Evolutionary conservation across 2,888 invertebrate species (phyloP), one percentile per base, ranked within the genome.

Genomic region (Blastobasis lacticolella): DNA sequence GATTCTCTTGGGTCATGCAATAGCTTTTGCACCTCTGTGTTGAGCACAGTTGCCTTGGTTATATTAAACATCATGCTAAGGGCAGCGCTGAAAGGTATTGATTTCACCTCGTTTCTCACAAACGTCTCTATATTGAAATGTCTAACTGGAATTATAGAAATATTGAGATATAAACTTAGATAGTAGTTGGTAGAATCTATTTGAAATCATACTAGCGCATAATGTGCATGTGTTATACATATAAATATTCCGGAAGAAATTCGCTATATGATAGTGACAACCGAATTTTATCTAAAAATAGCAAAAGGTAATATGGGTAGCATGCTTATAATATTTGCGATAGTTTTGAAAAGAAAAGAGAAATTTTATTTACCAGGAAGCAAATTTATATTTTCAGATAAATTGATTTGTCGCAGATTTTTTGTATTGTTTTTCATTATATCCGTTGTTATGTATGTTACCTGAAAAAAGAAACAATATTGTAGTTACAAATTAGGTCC

Each of bases 1-100:
- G 54, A 40, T 8, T 62, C 49, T 7, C 38, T 56, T 6, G 60
- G 56, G 46, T 69, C 62, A 1, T 53, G 55, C 43, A 69, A 42
- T 5, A 69, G 10, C 6, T 49, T 50, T 45, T 58, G 52, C 5
- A 60, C 54, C 8, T 55, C 50, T 1, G 48, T 49, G 41, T 58
- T 53, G 6, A 10, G n/a, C 0, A 58, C 4, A 0, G 61, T 55
- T 6, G 47, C 50, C 7, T 56, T 56, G 6, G 53, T 44, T 0
- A 60, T 9, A 0, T 6, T 7, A 0, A 44, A 6, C 45, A 59
- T 51, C 4, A 57, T 40, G 54, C 10, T 40, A 54, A 23, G 23
- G 23, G 23, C 23, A 23, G 23, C 3, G 23, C 23, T 23, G 23
- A 23, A 23, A 23, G 23, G 23, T 23, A 23, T 23, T 23, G 23